Conservation (phyloP, 2,888 invertebrate genomes). For the Agrotis clavis region DNA sequence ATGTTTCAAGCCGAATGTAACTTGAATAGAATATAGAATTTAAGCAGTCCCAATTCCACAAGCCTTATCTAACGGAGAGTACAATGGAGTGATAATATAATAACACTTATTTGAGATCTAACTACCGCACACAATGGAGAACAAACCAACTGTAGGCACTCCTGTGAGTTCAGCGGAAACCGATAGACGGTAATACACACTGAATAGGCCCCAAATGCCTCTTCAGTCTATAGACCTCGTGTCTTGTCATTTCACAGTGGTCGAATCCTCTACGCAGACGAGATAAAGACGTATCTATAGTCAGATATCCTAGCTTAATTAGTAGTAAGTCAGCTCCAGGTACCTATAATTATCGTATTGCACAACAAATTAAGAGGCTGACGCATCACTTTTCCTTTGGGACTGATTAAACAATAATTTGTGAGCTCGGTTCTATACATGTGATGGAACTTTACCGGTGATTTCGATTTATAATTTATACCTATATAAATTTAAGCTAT, state of each 20-base stretch:
- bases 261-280: conserved; percentile 18
- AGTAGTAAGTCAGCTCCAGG: conserved; percentile 66
- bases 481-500: too few species aligned
- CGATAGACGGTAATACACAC: conserved; percentile 47
- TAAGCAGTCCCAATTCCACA: conserved; percentile 23
- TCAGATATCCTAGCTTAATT: conserved; percentile 67
- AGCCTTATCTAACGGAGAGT: conserved; percentile 37
- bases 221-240: conserved; percentile 40
- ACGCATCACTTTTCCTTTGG: conserved; percentile 43
- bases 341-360: conserved; percentile 58
- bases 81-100: conserved; percentile 52
- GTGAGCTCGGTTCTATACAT: conserved; percentile 22
- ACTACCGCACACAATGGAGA: conserved; percentile 42
- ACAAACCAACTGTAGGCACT: conserved; percentile 40
- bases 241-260: conserved; percentile 54
- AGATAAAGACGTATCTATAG: conserved; percentile 32
- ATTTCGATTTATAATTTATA: conserved; percentile 26
- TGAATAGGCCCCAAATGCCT: conserved; percentile 50
- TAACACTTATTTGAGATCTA: conserved; percentile 54
- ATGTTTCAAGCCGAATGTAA: neutral
- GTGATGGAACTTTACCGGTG: conserved; percentile 2
- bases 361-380: conserved; percentile 56
- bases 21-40: conserved; percentile 13
- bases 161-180: conserved; percentile 28
- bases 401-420: conserved; percentile 46